Evolutionary conservation across 2,888 invertebrate genomes (phyloP).

Genomic region (Eristalinus aeneus): DNA sequence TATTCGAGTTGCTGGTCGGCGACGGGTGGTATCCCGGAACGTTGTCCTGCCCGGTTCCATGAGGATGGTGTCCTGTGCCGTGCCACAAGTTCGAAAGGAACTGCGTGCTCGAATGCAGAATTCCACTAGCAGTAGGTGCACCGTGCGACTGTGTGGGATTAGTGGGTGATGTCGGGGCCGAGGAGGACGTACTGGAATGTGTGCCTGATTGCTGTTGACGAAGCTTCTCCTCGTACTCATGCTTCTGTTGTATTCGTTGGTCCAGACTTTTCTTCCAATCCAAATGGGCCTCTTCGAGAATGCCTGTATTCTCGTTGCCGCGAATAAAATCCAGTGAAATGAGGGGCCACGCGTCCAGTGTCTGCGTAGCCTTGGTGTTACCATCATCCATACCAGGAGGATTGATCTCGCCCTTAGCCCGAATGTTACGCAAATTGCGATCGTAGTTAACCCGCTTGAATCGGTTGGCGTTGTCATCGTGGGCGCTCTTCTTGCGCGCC

Average conservation of each 20-base stretch:
- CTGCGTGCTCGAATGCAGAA: constrained; percentile 83
- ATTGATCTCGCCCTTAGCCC: constrained; percentile 88
- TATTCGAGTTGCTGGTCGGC: constrained; percentile 41
- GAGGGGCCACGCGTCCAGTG: constrained; percentile 88
- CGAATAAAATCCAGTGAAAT: constrained; percentile 82
- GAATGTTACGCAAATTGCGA: constrained; percentile 90
- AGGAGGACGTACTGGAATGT: constrained; percentile 71
- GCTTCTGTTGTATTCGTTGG: constrained; percentile 74
- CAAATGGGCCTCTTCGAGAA: constrained; percentile 75
- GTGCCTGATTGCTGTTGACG: constrained; percentile 47
- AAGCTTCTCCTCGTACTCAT: constrained; percentile 74
- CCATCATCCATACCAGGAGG: constrained; percentile 91
- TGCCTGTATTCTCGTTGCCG: constrained; percentile 74
- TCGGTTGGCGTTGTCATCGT: constrained; percentile 88
- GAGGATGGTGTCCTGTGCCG: constrained; percentile 81
- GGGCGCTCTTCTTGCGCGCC: constrained; percentile 92
- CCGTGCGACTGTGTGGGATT: constrained; percentile 10
- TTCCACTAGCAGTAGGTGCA: constrained; percentile 75
- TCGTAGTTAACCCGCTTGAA: constrained; percentile 95
- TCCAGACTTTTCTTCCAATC: constrained; percentile 75
- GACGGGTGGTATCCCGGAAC: constrained; percentile 18
- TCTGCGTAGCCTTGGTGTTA: constrained; percentile 88
- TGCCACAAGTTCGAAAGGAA: constrained; percentile 85
- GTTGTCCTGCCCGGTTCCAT: constrained; percentile 77
- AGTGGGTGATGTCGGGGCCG: constrained; percentile 76